Evolutionary conservation across 2,888 invertebrate species (phyloP).

Genomic region (Ochropleura leucogaster): DNA sequence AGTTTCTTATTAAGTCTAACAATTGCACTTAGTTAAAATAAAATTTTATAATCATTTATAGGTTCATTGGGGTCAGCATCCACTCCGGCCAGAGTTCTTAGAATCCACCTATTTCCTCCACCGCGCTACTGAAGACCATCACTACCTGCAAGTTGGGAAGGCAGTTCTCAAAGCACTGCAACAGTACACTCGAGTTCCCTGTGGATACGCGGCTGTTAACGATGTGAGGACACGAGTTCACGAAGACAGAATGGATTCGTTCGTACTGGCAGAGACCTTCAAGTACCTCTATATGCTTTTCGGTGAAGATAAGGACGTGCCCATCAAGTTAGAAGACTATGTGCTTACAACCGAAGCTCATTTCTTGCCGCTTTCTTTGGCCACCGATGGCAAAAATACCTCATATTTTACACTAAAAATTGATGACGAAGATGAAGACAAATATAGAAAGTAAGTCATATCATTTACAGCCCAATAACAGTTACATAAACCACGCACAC

Average conservation of each 20-base stretch:
- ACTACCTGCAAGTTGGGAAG: slow-evolving; percentile 97
- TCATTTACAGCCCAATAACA: neutral
- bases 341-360: slow-evolving; percentile 98
- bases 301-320: slow-evolving; percentile 95
- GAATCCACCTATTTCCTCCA: slow-evolving; percentile 99
- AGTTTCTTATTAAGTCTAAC: neutral
- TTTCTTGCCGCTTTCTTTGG: slow-evolving; percentile 96
- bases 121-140: slow-evolving; percentile 98
- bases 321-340: slow-evolving; percentile 96
- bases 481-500: neutral
- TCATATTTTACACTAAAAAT: slow-evolving; percentile 85
- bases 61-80: slow-evolving; percentile 99
- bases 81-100: slow-evolving; percentile 98
- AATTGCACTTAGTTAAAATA: slow-evolving; percentile 16
- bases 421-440: slow-evolving; percentile 86
- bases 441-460: slow-evolving; percentile 82
- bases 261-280: slow-evolving; percentile 99
- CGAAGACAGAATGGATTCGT: slow-evolving; percentile 99
- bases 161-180: slow-evolving; percentile 97
- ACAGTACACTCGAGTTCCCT: slow-evolving; percentile 97
- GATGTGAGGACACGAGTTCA: slow-evolving; percentile 97
- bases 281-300: slow-evolving; percentile 99
- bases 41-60: slow-evolving; percentile 69
- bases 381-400: slow-evolving; percentile 91
- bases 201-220: slow-evolving; percentile 99